Conservation (phyloP, 2,888 invertebrate genomes). For the Leptura quadrifasciata region DNA sequence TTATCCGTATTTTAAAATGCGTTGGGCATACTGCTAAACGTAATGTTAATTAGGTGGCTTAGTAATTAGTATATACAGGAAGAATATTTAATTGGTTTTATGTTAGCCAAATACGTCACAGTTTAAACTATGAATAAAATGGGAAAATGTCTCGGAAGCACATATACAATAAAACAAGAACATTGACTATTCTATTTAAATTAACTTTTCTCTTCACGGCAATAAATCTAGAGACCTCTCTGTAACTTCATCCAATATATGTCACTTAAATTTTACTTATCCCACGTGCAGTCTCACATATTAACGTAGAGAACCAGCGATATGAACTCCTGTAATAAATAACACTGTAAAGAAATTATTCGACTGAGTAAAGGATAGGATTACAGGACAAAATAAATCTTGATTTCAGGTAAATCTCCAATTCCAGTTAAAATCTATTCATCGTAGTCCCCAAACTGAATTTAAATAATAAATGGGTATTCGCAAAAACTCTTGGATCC, state of each 20-base stretch:
- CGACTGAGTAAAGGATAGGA: slow-evolving; percentile 35
- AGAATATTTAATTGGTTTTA: no score
- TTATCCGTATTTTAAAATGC: no score
- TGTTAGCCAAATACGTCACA: no score
- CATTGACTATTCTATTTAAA: neutral
- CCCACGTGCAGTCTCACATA: slow-evolving; percentile 24
- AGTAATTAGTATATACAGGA: no score
- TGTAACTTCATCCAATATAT: slow-evolving; percentile 3
- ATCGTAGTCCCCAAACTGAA: slow-evolving; percentile 31
- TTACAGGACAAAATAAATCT: slow-evolving; percentile 40
- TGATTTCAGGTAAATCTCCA: slow-evolving; percentile 39
- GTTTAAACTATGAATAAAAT: no score
- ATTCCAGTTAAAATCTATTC: slow-evolving; percentile 40
- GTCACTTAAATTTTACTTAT: slow-evolving; percentile 29
- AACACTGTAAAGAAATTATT: slow-evolving; percentile 37
- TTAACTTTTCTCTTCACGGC: neutral
- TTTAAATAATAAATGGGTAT: slow-evolving; percentile 37
- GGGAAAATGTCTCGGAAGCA: no score
- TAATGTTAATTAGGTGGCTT: no score
- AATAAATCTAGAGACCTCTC: neutral
- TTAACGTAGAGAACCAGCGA: slow-evolving; percentile 16
- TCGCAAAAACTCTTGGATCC: slow-evolving; percentile 13
- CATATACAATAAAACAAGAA: neutral
- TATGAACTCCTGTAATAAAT: slow-evolving; percentile 32
- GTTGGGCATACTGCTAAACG: no score